A percentile compares a stretch with the other conserved stretches of the same genome.
phyloP scores from a whole-genome alignment of 2,888 invertebrate species.

The Macrostomum cliftonense region DNA sequence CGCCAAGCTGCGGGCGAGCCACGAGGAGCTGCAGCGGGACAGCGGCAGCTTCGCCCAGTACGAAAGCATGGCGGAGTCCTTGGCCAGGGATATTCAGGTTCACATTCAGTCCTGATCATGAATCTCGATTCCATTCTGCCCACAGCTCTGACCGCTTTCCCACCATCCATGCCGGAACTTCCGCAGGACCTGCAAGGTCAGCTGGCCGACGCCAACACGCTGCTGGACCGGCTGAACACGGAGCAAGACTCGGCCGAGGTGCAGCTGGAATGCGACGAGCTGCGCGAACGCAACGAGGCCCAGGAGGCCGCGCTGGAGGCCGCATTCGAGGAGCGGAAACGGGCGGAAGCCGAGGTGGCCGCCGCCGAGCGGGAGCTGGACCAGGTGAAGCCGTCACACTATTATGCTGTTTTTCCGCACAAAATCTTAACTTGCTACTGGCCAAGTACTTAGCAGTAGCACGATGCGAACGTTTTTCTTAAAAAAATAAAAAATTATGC shows the following conservation, averaged over 20 bases:
- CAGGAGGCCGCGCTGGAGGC: slow-evolving; percentile 50
- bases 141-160: no score
- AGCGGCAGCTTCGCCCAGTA: slow-evolving; percentile 38
- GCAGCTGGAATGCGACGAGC: slow-evolving; percentile 47
- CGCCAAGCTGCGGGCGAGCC: slow-evolving; percentile 34
- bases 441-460: no score
- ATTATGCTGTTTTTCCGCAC: no score
- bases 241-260: slow-evolving; percentile 48
- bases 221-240: slow-evolving; percentile 58
- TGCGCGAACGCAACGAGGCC: slow-evolving; percentile 43
- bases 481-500: no score
- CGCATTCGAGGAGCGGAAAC: slow-evolving; percentile 51
- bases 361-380: slow-evolving; percentile 52
- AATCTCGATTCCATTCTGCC: no score
- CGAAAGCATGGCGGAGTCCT: slow-evolving; percentile 41
- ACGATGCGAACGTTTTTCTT: no score
- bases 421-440: no score
- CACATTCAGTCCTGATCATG: no score
- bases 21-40: slow-evolving; percentile 34
- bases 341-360: slow-evolving; percentile 40
- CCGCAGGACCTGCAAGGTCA: slow-evolving; percentile 52
- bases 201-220: slow-evolving; percentile 58
- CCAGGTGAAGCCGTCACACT: no score
- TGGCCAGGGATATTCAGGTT: slow-evolving; percentile 39
- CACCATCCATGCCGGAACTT: no score